Conservation (phyloP, 2,888 invertebrate species). For the Agrochola macilenta region DNA sequence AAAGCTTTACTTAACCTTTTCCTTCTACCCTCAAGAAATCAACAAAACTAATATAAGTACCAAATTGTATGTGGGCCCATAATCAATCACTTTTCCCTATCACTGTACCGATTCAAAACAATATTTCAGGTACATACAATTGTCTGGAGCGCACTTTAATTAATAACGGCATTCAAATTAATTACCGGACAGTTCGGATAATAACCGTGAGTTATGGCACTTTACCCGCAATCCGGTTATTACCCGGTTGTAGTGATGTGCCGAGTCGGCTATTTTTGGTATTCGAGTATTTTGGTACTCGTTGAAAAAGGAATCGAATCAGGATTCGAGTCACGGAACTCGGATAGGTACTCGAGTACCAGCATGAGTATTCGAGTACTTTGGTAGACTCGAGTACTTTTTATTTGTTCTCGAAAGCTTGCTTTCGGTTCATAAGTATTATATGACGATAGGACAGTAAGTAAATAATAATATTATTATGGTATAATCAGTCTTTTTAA, state of each 20-base stretch:
- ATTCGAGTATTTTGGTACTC: no score
- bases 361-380: no score
- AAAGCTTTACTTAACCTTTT: background rate
- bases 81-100: slow-evolving; percentile 23
- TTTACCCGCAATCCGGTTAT: slow-evolving; percentile 52
- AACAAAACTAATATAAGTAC: background rate
- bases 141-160: slow-evolving; percentile 68
- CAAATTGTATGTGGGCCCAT: background rate
- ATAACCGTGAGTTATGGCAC: slow-evolving; percentile 65
- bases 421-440: no score
- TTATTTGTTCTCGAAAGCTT: no score
- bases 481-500: no score
- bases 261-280: no score
- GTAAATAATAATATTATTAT: no score
- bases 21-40: background rate
- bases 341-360: no score
- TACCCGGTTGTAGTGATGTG: slow-evolving; percentile 53
- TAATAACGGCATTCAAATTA: slow-evolving; percentile 70
- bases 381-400: no score
- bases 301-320: no score
- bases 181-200: slow-evolving; percentile 65
- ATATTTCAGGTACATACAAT: slow-evolving; percentile 70
- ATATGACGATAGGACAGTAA: no score
- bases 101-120: slow-evolving; percentile 64
- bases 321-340: no score